Evolutionary conservation across 2,113 vertebrate genomes (phyloP), one percentile per base, ranked within the genome.

Genomic region (Psittacus erithacus): DNA sequence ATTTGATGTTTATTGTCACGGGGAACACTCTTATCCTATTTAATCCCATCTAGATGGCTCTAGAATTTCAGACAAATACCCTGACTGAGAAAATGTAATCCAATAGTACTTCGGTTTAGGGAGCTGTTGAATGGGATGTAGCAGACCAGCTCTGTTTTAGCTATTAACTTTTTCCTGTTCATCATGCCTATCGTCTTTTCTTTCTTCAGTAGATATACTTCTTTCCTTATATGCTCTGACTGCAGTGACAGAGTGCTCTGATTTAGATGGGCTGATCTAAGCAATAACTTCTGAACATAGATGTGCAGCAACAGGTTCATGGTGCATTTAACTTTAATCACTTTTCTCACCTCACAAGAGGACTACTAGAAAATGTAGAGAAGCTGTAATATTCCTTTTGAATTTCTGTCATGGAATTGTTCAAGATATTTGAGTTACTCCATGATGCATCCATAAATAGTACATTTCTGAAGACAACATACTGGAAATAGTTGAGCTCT

Each of bases 41-140:
- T 96, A 96, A 96, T 93, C 96, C 95, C 67, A 38, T 91, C 81
- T 94, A 94, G 92, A 67, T 91, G 81, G 77, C 62, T 95, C 88
- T 93, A 94, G 88, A 96, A 94, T 96, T 95, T 96, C 91, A 91
- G 59, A 59, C 1, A 4, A 80, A 89, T 81, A 84, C 69, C 16
- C 73, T 50, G 73, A 4, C 57, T 76, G 88, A 63, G 71, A 67
- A 94, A 96, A 84, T 62, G 52, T 86, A 89, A 93, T 86, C 80
- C 82, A 64, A 93, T 43, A 82, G 57, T 17, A 41, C 31, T 88
- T 93, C 81, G 82, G 74, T 95, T 95, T 38, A 88, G 86, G 65
- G 76, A 84, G 80, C 24, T 73, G 44, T 69, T 85, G 81, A 84
- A 93, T 25, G 52, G 77, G 69, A 52, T 46, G 11, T 41, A 86